These are phyloP conservation scores for Yponomeuta malinellus DNA, from an alignment of 2,888 invertebrate species.

Conservation along the genomic window DNA sequence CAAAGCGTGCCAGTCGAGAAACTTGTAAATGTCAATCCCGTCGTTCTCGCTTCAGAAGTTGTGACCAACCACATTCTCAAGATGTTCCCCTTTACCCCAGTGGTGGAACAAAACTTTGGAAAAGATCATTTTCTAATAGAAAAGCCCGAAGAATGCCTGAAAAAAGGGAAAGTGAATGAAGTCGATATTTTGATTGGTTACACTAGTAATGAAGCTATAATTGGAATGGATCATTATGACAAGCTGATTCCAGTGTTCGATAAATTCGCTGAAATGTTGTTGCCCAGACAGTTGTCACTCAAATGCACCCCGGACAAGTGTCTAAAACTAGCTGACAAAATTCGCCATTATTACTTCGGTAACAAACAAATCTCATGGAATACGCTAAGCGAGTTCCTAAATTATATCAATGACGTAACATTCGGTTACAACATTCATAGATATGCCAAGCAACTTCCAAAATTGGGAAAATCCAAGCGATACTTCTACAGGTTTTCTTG, in stretches of 20 bases:
- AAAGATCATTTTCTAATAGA: conserved; percentile 28
- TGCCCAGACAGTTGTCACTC: conserved; percentile 24
- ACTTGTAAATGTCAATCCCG: conserved; percentile 24
- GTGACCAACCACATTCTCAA: conserved; percentile 20
- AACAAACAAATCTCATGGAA: conserved; percentile 24
- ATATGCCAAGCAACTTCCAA: conserved; percentile 25
- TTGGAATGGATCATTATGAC: conserved; percentile 13
- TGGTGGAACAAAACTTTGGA: conserved; percentile 33
- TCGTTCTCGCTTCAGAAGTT: conserved; percentile 19
- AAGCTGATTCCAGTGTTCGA: conserved; percentile 23
- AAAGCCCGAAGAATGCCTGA: conserved; percentile 23
- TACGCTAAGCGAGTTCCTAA: conserved; percentile 27
- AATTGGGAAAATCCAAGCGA: conserved; percentile 19
- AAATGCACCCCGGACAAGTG: conserved; percentile 23
- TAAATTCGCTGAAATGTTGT: conserved; percentile 27
- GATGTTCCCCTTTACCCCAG: conserved; percentile 28
- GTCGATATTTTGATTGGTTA: conserved; percentile 81
- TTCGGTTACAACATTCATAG: conserved; percentile 29
- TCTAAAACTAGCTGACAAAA: conserved; percentile 27
- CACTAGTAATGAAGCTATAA: conserved; percentile 78
- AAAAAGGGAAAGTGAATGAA: conserved; percentile 47
- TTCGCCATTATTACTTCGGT: conserved; percentile 30
- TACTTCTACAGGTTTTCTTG: conserved; percentile 23
- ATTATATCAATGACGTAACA: conserved; percentile 24
- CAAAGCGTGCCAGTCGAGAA: conserved; percentile 29